Evolutionary conservation across 2,888 invertebrate genomes (phyloP).

Genomic region (Oscheius sp.): DNA sequence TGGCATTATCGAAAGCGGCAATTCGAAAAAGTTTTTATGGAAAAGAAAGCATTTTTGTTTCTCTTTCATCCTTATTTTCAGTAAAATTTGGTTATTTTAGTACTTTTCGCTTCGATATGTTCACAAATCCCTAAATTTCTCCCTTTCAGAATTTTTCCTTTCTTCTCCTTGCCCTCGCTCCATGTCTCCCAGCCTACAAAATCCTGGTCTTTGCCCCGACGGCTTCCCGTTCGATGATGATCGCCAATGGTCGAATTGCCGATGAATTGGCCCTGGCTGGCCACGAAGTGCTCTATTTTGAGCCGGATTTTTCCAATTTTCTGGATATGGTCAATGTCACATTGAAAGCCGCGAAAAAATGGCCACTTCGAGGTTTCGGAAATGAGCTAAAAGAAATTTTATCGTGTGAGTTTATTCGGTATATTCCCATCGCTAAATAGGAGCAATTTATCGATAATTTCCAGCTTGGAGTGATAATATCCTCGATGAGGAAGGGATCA

Average conservation of each 20-base stretch:
- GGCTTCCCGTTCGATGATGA: not conserved
- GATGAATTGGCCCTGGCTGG: not conserved
- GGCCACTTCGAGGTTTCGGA: not conserved
- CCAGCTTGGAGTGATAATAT: not conserved
- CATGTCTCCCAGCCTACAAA: not conserved
- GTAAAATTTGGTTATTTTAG: no score
- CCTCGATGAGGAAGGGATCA: not conserved
- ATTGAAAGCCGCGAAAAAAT: not conserved
- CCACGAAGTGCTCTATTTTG: not conserved
- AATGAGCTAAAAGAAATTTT: not conserved
- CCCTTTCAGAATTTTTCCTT: not conserved
- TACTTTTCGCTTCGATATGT: no score
- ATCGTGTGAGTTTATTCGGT: not conserved
- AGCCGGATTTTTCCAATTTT: not conserved
- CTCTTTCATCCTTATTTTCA: no score
- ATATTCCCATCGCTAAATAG: no score
- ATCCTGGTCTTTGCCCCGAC: constrained; percentile 2
- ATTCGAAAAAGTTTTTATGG: no score
- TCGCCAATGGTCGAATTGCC: not conserved
- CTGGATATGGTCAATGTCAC: not conserved
- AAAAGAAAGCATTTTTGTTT: no score
- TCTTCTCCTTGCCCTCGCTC: not conserved
- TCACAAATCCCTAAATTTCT: no score
- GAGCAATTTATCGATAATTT: no score
- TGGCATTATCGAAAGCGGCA: no score